Evolutionary conservation across 2,113 vertebrate species (phyloP).

Genomic region (Xiphophorus couchianus): DNA sequence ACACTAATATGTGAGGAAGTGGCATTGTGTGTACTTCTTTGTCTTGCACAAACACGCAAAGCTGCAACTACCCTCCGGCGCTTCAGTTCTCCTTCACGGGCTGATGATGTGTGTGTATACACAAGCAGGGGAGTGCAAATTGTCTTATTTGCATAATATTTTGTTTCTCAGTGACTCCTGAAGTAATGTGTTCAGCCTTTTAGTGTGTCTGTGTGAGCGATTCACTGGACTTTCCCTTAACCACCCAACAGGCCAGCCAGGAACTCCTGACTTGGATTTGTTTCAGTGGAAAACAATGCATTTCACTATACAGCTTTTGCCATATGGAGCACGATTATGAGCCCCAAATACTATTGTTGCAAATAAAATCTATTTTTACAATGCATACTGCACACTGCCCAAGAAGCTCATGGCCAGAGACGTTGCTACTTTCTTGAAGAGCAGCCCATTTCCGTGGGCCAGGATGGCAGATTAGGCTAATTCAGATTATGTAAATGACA

Average conservation of each 20-base stretch:
- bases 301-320: constrained; percentile 3
- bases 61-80: constrained; percentile 12
- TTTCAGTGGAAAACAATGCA: constrained; percentile 36
- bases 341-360: constrained; percentile 20
- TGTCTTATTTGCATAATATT: constrained; percentile 10
- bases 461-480: constrained; percentile 72
- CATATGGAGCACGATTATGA: constrained; percentile 22
- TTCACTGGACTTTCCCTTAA: constrained; percentile 37
- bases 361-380: constrained; percentile 34
- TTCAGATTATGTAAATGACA: constrained; percentile 76
- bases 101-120: constrained; percentile 9
- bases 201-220: background rate
- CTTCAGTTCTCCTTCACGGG: constrained; percentile 24
- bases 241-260: constrained; percentile 19
- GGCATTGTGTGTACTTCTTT: constrained; percentile 15
- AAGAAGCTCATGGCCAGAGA: background rate
- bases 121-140: background rate
- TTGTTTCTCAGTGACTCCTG: constrained; percentile 17
- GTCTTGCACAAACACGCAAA: constrained; percentile 5
- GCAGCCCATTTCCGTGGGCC: constrained; percentile 31
- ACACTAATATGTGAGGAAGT: constrained; percentile 20
- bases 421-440: constrained; percentile 30
- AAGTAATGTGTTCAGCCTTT: constrained; percentile 21
- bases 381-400: background rate
- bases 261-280: constrained; percentile 9